These are phyloP conservation scores for Salarias fasciatus DNA, from an alignment of 2,797 vertebrate genomes.

Conservation along the genomic window DNA sequence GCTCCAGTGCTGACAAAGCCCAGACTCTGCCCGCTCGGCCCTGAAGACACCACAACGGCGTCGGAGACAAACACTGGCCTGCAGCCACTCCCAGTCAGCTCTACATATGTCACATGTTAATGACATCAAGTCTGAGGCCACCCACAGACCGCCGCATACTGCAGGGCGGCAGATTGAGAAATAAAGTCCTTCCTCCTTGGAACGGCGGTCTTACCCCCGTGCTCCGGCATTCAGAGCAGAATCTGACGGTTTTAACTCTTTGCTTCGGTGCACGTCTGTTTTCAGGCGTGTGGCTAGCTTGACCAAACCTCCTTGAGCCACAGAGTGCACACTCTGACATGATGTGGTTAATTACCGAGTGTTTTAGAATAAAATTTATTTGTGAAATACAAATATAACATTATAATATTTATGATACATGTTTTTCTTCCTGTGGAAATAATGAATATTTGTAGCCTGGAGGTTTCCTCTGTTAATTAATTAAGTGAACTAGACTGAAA, in stretches of 20 bases:
- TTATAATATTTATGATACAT: conserved; percentile 67
- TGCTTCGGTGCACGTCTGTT: conserved; percentile 10
- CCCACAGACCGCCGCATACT: conserved; percentile 60
- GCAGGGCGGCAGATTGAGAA: conserved; percentile 54
- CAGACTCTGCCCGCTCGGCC: conserved; percentile 65
- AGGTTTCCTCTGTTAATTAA: conserved; percentile 71
- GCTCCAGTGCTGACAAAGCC: conserved; percentile 67
- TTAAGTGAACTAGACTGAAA: conserved; percentile 69
- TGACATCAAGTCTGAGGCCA: conserved; percentile 74
- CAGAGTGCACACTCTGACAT: not conserved
- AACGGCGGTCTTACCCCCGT: conserved; percentile 34
- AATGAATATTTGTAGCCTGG: conserved; percentile 65
- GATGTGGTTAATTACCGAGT: conserved; percentile 19
- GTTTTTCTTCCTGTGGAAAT: conserved; percentile 65
- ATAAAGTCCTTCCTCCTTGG: conserved; percentile 60
- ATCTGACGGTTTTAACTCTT: conserved; percentile 42
- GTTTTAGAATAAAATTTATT: conserved; percentile 39
- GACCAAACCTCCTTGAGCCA: conserved; percentile 14
- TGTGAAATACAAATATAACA: conserved; percentile 53
- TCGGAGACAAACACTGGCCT: conserved; percentile 68
- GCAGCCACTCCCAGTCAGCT: conserved; percentile 76
- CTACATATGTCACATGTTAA: conserved; percentile 82
- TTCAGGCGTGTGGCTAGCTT: conserved; percentile 28
- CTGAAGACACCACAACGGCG: conserved; percentile 57
- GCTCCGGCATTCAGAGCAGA: conserved; percentile 31